Evolutionary conservation across 1,140 invertebrate species (phyloP), one percentile per base, ranked within the genome.

Genomic region (Pantala flavescens): DNA sequence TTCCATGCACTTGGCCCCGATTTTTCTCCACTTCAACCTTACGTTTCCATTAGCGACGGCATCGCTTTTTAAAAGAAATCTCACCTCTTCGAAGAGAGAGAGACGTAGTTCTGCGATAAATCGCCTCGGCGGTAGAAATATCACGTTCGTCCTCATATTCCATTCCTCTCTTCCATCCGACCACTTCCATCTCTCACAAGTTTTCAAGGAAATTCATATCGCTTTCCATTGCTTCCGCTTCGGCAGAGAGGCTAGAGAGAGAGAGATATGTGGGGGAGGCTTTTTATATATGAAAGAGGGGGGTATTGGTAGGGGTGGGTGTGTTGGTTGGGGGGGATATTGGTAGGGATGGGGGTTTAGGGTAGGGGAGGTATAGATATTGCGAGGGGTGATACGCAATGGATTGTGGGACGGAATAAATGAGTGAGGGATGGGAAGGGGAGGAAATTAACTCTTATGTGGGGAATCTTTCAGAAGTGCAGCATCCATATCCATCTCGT

Each of bases 401-500:
- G 49, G n/a, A 21, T 63, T 19, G 49, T 14, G 49, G 49, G 49
- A 16, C 49, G 49, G 49, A 63, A 63, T 63, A 63, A 63, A 63
- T 63, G 49, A 63, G 49, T 16, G 49, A 16, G 49, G 49, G 12
- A 63, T 63, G 49, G 49, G 49, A 7, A 63, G 16, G 49, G 49
- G 49, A 63, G 49, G 49, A 63, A 63, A 63, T 63, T 63, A 63
- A 63, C 49, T 63, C 49, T 63, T 63, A 63, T 63, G 49, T 3
- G 49, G n/a, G 12, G 49, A 63, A 63, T 63, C 49, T 63, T 63
- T 63, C 49, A 21, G 49, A 21, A 63, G 49, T 63, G 49, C 49
- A 63, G 49, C 49, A 63, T 63, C 49, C 49, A 63, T 63, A 63
- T 63, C 49, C 49, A 63, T 63, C 49, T 63, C 49, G 49, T 63